Base-by-base conservation (phyloP, 2,113 vertebrate genomes). In the Elephas maximus region DNA sequence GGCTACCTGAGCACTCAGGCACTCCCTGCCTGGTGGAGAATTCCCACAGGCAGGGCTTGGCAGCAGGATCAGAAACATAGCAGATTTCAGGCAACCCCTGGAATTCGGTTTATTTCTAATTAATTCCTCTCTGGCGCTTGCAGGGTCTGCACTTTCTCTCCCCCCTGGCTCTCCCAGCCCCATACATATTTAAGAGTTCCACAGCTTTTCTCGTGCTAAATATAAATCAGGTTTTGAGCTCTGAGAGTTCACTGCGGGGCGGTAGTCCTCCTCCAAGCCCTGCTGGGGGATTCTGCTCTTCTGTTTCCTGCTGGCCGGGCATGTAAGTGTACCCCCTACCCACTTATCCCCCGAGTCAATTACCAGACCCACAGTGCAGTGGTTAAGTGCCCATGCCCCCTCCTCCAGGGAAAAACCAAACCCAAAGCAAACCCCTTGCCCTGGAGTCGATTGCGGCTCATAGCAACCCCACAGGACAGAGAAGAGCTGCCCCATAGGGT, bases 201-300 rank as follows among this genome's bases (percentile, higher is more conserved):
- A 93, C 63, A 89, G 93, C 89, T 93, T 93, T 86, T 53, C 86
- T 88, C 21, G n/a, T 89, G 91, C 95, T 96, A 93, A 95, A 95
- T 96, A 91, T 89, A 96, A 97, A 62, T 9, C 86, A 14, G 3
- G 1, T 48, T 57, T 33, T 4, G 26, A 86, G 91, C 94, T 74
- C 24, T 23, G 78, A 7, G 82, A 77, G 82, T 30, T 92, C 71
- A 37, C 3, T 28, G 71, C 0, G 8, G 88, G 79, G 37, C 20
- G 1, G 81, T 26, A 62, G 48, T 57, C 86, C 74, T 87, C 0
- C 0, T 18, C 30, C 41, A 1, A 83, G 37, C 57, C 1, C 33
- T 14, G 0, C 4, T 2, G 44, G 2, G 4, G 1, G 44, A 6
- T 1, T 33, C 11, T 71, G 33, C 12, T 44, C 57, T 17, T 45